Conservation (phyloP, 1,140 invertebrate species). For the Lucilia cuprina region DNA sequence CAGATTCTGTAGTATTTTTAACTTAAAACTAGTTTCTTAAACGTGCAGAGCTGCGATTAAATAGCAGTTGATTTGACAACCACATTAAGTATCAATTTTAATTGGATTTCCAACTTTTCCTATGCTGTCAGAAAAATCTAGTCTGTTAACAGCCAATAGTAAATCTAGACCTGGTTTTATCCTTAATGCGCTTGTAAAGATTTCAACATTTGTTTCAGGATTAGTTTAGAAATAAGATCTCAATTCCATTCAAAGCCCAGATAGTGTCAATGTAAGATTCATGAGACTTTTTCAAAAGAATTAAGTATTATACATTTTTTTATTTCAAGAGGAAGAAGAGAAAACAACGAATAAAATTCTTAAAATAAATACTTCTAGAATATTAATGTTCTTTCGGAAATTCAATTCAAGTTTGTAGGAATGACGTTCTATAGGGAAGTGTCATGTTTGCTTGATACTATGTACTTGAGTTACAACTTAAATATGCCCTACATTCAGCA, state of each 20-base stretch:
- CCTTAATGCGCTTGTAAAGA: not conserved
- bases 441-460: not conserved
- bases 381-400: not conserved
- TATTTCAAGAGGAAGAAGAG: too few species aligned
- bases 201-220: not conserved
- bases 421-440: not conserved
- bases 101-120: not conserved
- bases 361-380: not conserved
- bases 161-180: not conserved
- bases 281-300: not conserved
- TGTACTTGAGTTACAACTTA: not conserved
- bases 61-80: not conserved
- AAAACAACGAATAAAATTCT: too few species aligned
- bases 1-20: not conserved
- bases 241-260: not conserved
- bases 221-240: not conserved
- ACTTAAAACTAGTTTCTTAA: not conserved
- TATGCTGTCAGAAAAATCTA: not conserved
- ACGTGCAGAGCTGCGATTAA: too few species aligned
- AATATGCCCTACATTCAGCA: too few species aligned
- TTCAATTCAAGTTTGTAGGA: not conserved
- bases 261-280: conserved; percentile 13
- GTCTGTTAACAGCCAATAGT: not conserved
- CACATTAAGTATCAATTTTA: conserved; percentile 19
- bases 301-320: not conserved